Evolutionary conservation across 2,797 vertebrate species (phyloP).

Genomic region (Rhadinocentrus ornatus): DNA sequence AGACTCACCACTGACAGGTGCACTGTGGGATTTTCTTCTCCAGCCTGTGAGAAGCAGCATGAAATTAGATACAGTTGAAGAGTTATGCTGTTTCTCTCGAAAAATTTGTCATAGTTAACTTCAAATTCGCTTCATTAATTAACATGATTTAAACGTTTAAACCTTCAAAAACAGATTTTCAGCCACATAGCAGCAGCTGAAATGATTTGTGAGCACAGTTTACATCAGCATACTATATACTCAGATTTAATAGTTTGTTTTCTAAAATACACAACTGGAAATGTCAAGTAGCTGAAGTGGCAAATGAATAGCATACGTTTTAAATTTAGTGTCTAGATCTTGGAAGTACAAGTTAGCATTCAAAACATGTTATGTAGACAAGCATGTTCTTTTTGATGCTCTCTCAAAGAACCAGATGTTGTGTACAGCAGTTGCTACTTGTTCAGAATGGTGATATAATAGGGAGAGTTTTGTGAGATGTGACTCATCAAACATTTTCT

Average conservation of each 20-base stretch:
- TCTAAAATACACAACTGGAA: background rate
- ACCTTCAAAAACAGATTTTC: background rate
- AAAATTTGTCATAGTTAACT: background rate
- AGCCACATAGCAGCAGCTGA: background rate
- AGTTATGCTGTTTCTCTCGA: background rate
- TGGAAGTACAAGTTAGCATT: background rate
- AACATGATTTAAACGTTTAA: background rate
- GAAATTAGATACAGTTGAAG: constrained; percentile 31
- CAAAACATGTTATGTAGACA: background rate
- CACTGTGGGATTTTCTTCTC: constrained; percentile 92
- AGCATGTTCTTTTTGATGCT: background rate
- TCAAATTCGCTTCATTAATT: background rate
- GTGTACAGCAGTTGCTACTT: background rate
- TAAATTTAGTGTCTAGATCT: background rate
- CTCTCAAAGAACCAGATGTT: constrained; percentile 9
- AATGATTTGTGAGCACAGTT: background rate
- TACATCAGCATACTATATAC: background rate
- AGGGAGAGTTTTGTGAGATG: background rate
- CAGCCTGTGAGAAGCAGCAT: constrained; percentile 81
- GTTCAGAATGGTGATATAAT: background rate
- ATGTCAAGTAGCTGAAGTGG: background rate
- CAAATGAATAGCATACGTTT: background rate
- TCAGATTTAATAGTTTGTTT: background rate
- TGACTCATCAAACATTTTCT: background rate
- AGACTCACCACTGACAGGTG: constrained; percentile 93